Base-by-base conservation (phyloP, 2,113 vertebrate species). In the Aspidoscelis tigris region DNA sequence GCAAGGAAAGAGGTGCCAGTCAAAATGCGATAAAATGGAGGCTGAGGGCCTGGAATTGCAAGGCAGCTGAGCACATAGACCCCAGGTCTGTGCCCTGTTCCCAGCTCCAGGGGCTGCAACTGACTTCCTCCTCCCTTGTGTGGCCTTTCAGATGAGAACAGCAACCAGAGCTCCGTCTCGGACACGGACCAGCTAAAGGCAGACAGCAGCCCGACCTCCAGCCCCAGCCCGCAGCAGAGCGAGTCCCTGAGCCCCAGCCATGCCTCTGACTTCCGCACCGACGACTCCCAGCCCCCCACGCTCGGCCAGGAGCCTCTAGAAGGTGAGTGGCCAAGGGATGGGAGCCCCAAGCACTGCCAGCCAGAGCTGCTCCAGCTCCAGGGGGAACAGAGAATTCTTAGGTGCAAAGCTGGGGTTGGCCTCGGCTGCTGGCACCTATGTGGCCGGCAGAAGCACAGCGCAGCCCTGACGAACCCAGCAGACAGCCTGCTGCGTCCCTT, bases 131-230 rank as follows among this genome's bases (percentile, higher is more conserved):
- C 39, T 11, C 33, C 2, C 39, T 21, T 41, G 12, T 61, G 58
- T 18, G 55, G 43, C 12, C 86, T 92, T 93, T 79, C 94, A 99
- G 99, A 99, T 95, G 99, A 99, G 93, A 99, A 97, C 93, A 99
- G 99, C 95, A 99, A 99, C 94, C 98, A 99, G 96, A 99, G 99
- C 89, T 99, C 98, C 41, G 90, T 98, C 90, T 99, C 98, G 0
- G 99, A 99, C 0, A 96, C 97, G 68, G 99, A 98, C 91, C 98
- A 97, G 84, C 95, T 98, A 78, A 99, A 99, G 92, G 97, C 98
- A 93, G 99, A 99, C 89, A 98, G 97, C 97, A 98, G 98, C 92
- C 97, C 97, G 86, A 98, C 96, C 89, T 99, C 96, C 3, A 97
- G 96, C 91, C 96, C 98, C 81, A 99, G 98, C 88, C 98, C 98